Base-by-base conservation (phyloP, 2,888 invertebrate genomes). In the Drosophila longiperda region DNA sequence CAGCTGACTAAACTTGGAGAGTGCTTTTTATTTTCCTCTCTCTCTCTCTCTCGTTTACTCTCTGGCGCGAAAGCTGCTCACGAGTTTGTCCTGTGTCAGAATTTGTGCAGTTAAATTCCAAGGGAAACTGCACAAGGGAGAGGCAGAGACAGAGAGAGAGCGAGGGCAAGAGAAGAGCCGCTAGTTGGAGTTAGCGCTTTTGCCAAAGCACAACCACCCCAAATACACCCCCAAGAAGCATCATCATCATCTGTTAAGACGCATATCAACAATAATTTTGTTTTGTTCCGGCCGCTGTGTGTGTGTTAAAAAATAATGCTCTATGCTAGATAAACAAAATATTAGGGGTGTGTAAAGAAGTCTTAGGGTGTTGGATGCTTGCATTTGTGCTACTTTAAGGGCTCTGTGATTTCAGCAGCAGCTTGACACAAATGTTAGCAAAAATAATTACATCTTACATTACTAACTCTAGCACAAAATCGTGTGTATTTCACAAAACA, bases 181-280 rank as follows among this genome's bases (percentile, higher is more conserved):
- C 74, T 55, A 69, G 69, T 32, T 50, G 68, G 75, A 68, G 75
- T 50, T 59, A 23, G 50, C 66, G 33, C 58, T 71, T 72, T 49
- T 23, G 7, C 15, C 60, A 55, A 64, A 57, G 52, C 71, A 60
- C 59, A 74, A 52, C 65, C 53, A 64, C 78, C 67, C 66, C 65
- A 61, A 61, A 67, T 69, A 75, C 49, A 70, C 66, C 66, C 63
- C 75, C 68, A 58, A 61, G 71, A 53, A 70, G 64, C 83, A 82
- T 80, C 75, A 73, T 58, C 66, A 64, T 60, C 58, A 9, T 29
- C 54, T 55, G 50, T 65, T 65, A 55, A 69, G 57, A 48, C 48
- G 73, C 72, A 83, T 83, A 89, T 88, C 75, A 84, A 84, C 84
- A 84, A 83, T 71, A 73, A 88, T 83, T 80, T 83, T 80, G 81